phyloP scores from a whole-genome alignment of 1,140 invertebrate genomes.

The Hyles euphorbiae region DNA sequence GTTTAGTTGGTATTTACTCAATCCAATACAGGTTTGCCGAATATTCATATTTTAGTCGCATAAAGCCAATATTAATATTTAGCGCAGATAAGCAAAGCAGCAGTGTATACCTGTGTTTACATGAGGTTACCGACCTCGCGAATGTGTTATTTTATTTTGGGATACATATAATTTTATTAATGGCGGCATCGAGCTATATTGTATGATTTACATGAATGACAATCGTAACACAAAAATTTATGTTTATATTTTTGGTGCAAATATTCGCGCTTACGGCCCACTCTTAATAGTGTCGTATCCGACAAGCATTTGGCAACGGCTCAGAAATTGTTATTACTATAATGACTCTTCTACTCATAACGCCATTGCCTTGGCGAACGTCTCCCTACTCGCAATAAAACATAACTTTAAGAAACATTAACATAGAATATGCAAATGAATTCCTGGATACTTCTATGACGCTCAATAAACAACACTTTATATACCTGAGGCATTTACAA shows the following conservation, averaged over 20 bases:
- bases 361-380: constrained; percentile 56
- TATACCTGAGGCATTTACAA: too few species aligned
- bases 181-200: constrained; percentile 8
- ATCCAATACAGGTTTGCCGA: too few species aligned
- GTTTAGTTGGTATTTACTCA: too few species aligned
- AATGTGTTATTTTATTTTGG: constrained; percentile 7
- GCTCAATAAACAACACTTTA: too few species aligned
- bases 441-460: too few species aligned
- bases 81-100: too few species aligned
- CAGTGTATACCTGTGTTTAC: background rate
- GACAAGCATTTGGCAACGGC: constrained; percentile 59
- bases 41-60: too few species aligned
- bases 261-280: constrained; percentile 37
- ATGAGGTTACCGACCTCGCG: constrained; percentile 1
- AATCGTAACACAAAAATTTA: constrained; percentile 28
- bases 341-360: constrained; percentile 66
- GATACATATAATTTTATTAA: constrained; percentile 5
- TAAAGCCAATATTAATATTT: too few species aligned
- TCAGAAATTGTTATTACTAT: constrained; percentile 65
- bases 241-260: constrained; percentile 42
- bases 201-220: constrained; percentile 30
- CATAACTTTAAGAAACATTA: constrained; percentile 55
- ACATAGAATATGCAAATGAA: constrained; percentile 6
- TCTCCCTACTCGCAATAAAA: constrained; percentile 53
- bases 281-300: constrained; percentile 29